Evolutionary conservation across 2,113 vertebrate species (phyloP).

Genomic region (Cichladusa arquata): DNA sequence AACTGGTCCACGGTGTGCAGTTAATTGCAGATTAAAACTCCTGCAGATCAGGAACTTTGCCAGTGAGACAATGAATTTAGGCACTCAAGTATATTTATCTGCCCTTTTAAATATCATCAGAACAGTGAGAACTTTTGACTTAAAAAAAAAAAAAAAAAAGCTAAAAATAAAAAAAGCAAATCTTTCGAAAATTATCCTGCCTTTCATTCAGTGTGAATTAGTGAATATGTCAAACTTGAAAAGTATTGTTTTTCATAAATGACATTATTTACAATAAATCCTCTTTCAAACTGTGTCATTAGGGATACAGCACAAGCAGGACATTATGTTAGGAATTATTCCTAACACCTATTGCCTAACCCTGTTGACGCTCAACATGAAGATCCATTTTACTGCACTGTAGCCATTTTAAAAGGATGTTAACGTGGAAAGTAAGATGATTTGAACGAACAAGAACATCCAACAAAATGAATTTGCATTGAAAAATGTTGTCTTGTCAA

Average conservation of each 20-base stretch:
- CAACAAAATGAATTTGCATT: not conserved
- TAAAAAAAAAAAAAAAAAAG: not conserved
- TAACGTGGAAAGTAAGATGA: not conserved
- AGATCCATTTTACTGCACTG: not conserved
- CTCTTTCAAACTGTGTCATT: not conserved
- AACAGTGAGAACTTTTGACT: not conserved
- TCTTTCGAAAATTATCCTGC: not conserved
- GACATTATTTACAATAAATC: not conserved
- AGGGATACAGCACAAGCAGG: not conserved
- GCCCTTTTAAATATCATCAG: not conserved
- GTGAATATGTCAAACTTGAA: not conserved
- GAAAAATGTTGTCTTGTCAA: not conserved
- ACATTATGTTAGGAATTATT: not conserved
- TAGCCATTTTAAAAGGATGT: not conserved
- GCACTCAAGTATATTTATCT: not conserved
- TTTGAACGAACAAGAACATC: not conserved
- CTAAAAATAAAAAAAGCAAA: not conserved
- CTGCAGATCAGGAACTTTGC: not conserved
- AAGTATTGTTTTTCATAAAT: not conserved
- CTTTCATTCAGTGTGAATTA: not conserved
- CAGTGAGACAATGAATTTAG: not conserved
- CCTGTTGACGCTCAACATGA: not conserved
- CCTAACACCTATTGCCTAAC: not conserved
- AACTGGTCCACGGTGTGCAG: not conserved
- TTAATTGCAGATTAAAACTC: not conserved